Conservation (phyloP, 2,113 vertebrate species). For the Orthonyx spaldingii region DNA sequence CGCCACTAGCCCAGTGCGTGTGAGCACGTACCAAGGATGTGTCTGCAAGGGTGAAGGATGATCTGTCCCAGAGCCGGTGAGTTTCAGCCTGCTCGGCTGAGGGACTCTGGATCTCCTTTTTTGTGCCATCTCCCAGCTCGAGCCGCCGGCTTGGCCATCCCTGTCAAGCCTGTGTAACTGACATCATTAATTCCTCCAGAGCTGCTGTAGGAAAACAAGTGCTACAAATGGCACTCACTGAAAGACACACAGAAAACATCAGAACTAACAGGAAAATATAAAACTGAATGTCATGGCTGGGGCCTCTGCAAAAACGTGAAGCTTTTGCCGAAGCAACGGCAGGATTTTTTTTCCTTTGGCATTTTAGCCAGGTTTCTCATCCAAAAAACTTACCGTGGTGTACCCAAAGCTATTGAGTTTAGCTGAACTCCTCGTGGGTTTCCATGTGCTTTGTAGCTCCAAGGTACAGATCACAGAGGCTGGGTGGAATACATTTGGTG, state of each 20-base stretch:
- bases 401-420: background rate
- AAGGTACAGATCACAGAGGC: background rate
- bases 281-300: background rate
- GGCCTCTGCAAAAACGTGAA: background rate
- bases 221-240: background rate
- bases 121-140: background rate
- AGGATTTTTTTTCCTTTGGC: background rate
- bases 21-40: background rate
- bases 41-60: background rate
- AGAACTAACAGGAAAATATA: background rate
- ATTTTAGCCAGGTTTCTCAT: background rate
- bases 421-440: background rate
- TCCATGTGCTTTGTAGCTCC: background rate
- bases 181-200: background rate
- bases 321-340: background rate
- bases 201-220: accelerated
- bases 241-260: background rate
- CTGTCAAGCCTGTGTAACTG: background rate
- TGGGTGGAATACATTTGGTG: background rate
- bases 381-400: accelerated
- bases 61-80: background rate
- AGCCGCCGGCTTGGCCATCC: background rate
- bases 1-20: accelerated
- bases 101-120: accelerated
- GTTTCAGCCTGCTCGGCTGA: background rate